Evolutionary conservation across 2,888 invertebrate genomes (phyloP), one percentile per base, ranked within the genome.

Genomic region (Eupelmus urozonus): DNA sequence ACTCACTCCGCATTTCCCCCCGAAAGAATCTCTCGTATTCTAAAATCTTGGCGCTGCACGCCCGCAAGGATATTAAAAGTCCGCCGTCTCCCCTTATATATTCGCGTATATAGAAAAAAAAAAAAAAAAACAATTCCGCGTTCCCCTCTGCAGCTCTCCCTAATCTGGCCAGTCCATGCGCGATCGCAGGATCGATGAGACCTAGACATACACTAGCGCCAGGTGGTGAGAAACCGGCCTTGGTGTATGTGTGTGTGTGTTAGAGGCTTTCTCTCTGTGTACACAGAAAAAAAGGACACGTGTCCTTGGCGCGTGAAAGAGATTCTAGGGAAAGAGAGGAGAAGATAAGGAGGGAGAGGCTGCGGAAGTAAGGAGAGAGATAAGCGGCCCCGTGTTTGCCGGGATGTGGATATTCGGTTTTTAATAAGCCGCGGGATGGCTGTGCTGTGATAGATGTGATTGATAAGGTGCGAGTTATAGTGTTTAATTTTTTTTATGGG

Each of bases 121-220:
- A 5, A 34, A 34, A 34, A 34, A 34, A 3, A 34, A 34, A 34
- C 27, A 60, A 71, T 70, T 55, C 55, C 40, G 55, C 27, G 25
- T 0, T 40, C 20, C 67, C 53, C 53, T 9, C 51, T 40, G n/a
- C n/a, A n/a, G 2, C 1, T n/a, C 18, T 11, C 13, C 59, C 13
- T 71, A 71, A 71, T 71, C 70, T 60, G 49, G 16, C 49, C 11
- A 29, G 29, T 60, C 60, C 20, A 49, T 71, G 70, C 69, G 66
- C 57, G 70, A 49, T 60, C 60, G 59, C 23, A 0, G 20, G 49
- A 60, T 71, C 70, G 70, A 71, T 60, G 45, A 29, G 25, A 13
- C 45, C n/a, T n/a, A n/a, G n/a, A n/a, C n/a, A n/a, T n/a, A n/a
- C n/a, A 11, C 29, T 51, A 16, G 3, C 49, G 25, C 70, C 70